Base-by-base conservation (phyloP, 2,888 invertebrate genomes). In the Stictocephala bisonia region DNA sequence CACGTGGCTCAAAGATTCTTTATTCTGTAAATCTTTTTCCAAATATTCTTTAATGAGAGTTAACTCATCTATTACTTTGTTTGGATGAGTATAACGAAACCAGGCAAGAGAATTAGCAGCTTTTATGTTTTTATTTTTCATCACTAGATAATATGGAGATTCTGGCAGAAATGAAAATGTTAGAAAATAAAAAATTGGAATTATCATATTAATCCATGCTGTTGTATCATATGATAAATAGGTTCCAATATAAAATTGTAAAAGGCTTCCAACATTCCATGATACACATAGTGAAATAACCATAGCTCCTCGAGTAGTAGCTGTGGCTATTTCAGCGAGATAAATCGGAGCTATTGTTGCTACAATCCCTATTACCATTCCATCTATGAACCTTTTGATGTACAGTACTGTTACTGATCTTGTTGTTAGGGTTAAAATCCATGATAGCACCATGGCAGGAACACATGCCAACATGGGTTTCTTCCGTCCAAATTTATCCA, bases 121-220 rank as follows among this genome's bases (percentile, higher is more conserved):
- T 0, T 85, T 85, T 0, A 83, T 84, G 3, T 85, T 78, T 31
- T 85, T 83, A 0, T 85, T 86, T 71, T 85, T 85, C 80, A 87
- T 87, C 40, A 90, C 80, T 50, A 89, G 83, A 77, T 86, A 89
- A 77, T 89, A 88, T 0, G 89, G 89, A 0, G 89, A 88, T 78
- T 89, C 89, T 0, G 89, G 89, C 82, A 89, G 86, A 87, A 88
- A 88, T 11, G 83, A 50, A 40, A 72, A 88, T 0, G 84, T 81
- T 0, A 85, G 50, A 51, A 86, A 84, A 73, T 86, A 88, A 20
- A 84, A 74, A 3, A 75, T 35, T 0, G 76, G 74, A n/a, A 60
- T 7, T 1, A 44, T n/a, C n/a, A 70, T 6, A 13, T 53, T 40
- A 13, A 70, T 7, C 7, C 15, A 27, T n/a, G 70, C 70, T n/a